These are phyloP conservation scores for Habrosyne pyritoides DNA, from an alignment of 2,888 invertebrate species.

Conservation along the genomic window DNA sequence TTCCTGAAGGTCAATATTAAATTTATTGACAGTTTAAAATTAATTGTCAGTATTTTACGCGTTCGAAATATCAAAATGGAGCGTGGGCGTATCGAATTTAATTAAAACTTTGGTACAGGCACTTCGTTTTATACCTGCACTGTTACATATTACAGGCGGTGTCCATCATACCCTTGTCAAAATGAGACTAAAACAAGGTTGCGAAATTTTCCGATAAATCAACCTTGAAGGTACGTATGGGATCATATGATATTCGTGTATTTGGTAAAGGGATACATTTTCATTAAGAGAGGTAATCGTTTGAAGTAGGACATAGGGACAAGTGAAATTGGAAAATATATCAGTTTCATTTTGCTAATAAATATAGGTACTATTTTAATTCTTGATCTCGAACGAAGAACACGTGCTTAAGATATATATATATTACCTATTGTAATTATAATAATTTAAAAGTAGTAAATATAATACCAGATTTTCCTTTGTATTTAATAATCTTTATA, in stretches of 20 bases:
- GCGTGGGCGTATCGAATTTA: not conserved
- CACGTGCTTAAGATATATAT: too few relatives aligned
- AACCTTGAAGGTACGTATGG: not conserved
- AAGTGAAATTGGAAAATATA: too few relatives aligned
- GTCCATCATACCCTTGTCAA: conserved; percentile 2
- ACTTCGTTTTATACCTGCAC: not conserved
- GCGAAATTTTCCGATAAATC: not conserved
- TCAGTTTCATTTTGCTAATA: too few relatives aligned
- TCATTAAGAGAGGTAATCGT: not conserved
- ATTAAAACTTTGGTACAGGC: not conserved
- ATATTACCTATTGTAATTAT: too few relatives aligned
- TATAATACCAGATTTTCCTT: too few relatives aligned
- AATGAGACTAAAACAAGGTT: not conserved
- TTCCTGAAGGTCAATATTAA: not conserved
- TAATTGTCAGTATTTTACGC: not conserved
- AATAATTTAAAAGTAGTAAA: too few relatives aligned
- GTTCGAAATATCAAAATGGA: not conserved
- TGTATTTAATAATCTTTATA: too few relatives aligned
- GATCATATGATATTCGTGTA: not conserved
- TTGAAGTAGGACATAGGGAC: too few relatives aligned
- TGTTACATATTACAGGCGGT: not conserved
- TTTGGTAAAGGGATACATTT: not conserved
- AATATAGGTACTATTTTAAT: too few relatives aligned
- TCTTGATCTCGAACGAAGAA: too few relatives aligned
- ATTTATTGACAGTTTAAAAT: not conserved